Base-by-base conservation (phyloP, 2,888 invertebrate species). In the Acleris laterana region DNA sequence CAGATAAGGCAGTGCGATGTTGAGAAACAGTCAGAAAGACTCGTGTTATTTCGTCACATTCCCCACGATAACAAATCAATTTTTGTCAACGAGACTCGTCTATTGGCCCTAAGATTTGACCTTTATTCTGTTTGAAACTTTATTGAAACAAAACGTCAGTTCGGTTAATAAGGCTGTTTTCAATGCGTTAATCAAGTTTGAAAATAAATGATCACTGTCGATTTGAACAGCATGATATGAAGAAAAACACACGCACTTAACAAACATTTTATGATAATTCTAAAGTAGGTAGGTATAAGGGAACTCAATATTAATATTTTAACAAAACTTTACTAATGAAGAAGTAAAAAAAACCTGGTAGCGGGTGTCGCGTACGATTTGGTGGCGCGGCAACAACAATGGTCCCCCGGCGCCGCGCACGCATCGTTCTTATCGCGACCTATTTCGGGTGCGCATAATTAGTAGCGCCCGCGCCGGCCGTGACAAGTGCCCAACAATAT, bases 61-160 rank as follows among this genome's bases (percentile, higher is more conserved):
- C 80, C 78, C 72, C 72, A 79, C 75, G 87, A 87, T 89, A 87
- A 88, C 84, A 86, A 89, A 86, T 89, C 89, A 90, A 91, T 90
- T 90, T 90, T 81, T 89, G 89, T 90, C 90, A 90, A 80, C 74
- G 72, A 76, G 78, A 82, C 80, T 80, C 79, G 80, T 74, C 73
- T 74, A 78, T 78, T n/a, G n/a, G n/a, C n/a, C n/a, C n/a, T n/a
- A n/a, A n/a, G n/a, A n/a, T n/a, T 81, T 83, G 79, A 38, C 13
- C 38, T 38, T 38, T 38, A 38, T 38, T 38, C 13, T 38, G 38
- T 38, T 32, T 38, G 13, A 13, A 13, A 38, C 38, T 38, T 38
- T 11, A 38, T 4, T 38, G 4, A 13, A 38, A 38, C 38, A 38
- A 38, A 38, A 38, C 38, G 38, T 38, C 38, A 3, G 38, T 13